Percentiles rank a stretch among this genome's conserved stretches.
Conservation (phyloP, 2,113 vertebrate species). For the Melanotaenia duboulayi region DNA sequence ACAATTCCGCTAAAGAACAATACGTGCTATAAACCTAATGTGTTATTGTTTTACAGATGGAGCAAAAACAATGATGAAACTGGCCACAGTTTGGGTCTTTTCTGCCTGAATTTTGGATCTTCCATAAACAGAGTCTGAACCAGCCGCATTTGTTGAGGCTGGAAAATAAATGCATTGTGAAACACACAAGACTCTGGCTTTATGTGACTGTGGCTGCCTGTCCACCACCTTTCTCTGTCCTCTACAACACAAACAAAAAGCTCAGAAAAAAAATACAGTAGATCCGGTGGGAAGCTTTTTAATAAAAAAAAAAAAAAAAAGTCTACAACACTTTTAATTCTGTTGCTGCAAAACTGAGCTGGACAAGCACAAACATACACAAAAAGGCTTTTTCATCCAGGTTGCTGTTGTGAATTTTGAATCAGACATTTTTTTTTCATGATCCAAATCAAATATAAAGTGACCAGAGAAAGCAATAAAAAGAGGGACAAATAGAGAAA, state of each 20-base stretch:
- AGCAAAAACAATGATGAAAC: constrained; percentile 21
- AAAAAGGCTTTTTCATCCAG: neutral
- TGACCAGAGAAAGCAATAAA: neutral
- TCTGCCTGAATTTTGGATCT: constrained; percentile 33
- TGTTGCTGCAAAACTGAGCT: neutral
- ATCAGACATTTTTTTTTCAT: constrained; percentile 30
- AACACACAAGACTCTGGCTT: constrained; percentile 26
- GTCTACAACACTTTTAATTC: neutral
- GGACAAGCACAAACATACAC: neutral
- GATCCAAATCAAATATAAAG: constrained; percentile 36
- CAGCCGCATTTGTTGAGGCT: constrained; percentile 32
- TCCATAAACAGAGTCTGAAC: constrained; percentile 65
- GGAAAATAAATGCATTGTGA: constrained; percentile 52
- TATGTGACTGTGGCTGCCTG: constrained; percentile 27
- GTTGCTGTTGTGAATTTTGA: constrained; percentile 25
- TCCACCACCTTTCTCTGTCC: constrained; percentile 13
- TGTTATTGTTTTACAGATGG: constrained; percentile 23
- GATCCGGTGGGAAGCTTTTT: constrained; percentile 64
- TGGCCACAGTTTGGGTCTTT: constrained; percentile 43
- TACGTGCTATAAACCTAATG: constrained; percentile 2
- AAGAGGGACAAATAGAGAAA: neutral
- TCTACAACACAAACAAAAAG: constrained; percentile 52
- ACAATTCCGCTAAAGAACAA: constrained; percentile 5
- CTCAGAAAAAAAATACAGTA: constrained; percentile 57
- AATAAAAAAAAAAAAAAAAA: constrained; percentile 39